phyloP scores from a whole-genome alignment of 2,888 invertebrate genomes.

The Agonum fuliginosum region DNA sequence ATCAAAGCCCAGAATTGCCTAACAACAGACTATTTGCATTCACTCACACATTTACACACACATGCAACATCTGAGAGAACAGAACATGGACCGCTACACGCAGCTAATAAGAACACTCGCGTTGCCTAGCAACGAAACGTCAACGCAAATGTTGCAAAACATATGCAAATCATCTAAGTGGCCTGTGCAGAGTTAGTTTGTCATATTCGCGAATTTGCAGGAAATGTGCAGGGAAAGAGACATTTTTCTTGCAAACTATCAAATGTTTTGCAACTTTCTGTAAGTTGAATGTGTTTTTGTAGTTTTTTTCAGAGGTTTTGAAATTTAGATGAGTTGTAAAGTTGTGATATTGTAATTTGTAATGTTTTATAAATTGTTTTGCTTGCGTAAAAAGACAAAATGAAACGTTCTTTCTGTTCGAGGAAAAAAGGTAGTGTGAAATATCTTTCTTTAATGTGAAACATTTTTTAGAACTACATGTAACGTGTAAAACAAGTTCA shows the following conservation, averaged over 20 bases:
- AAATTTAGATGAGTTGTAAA: background rate
- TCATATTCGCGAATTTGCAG: background rate
- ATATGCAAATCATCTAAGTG: conserved; percentile 37
- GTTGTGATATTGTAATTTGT: too few relatives aligned
- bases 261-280: background rate
- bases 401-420: too few relatives aligned
- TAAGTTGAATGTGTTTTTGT: background rate
- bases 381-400: too few relatives aligned
- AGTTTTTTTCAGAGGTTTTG: background rate
- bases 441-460: too few relatives aligned
- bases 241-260: background rate
- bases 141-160: conserved; percentile 32
- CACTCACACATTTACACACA: background rate
- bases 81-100: background rate
- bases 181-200: background rate
- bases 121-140: conserved; percentile 16
- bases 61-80: background rate
- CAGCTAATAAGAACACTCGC: conserved; percentile 31
- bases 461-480: too few relatives aligned
- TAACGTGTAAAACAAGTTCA: too few relatives aligned
- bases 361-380: too few relatives aligned
- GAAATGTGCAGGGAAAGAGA: background rate
- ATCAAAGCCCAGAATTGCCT: conserved; percentile 18
- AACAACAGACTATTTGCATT: conserved; percentile 24
- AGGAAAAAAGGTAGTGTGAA: too few relatives aligned